Evolutionary conservation across 2,113 vertebrate species (phyloP), one percentile per base, ranked within the genome.

Genomic region (Embiotoca jacksoni): DNA sequence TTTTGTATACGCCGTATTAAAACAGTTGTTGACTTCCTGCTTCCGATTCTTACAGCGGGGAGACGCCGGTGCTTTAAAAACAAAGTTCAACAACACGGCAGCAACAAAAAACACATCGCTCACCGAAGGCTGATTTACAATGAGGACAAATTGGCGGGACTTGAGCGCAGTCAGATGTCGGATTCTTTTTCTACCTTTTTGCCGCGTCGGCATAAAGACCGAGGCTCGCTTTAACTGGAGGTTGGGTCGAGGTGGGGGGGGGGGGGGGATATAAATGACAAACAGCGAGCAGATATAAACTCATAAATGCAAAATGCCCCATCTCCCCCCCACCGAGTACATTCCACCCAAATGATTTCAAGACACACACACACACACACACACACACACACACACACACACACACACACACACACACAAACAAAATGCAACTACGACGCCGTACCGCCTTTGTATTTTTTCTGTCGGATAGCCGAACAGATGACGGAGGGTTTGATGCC

Each of bases 401-500:
- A 23, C 23, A 23, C 23, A 23, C 23, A 23, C 9, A 33, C 52
- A 23, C 3, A 59, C 37, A 31, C n/a, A 59, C 7, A 35, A 46
- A 66, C n/a, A 16, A 58, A 30, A 47, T 9, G 37, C 5, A 47
- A 54, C 53, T 44, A n/a, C 41, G 16, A 11, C 23, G 23, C 23
- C 23, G 23, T 23, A 23, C 23, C 62, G 59, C 73, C 83, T 78
- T 76, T 69, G 58, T 81, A 76, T 63, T 83, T 78, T 23, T 76
- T 36, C 58, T 69, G 46, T 31, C 15, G 60, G 57, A 36, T 4
- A 6, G 64, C 1, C 2, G 74, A 85, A 44, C 87, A 91, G 89
- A 89, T 90, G 84, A 86, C 61, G 16, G 56, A 47, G 55, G 37
- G 72, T 55, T 41, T 62, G 74, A 55, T 64, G 7, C 64, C 60